Evolutionary conservation across 2,797 vertebrate species (phyloP), one percentile per base, ranked within the genome.

Genomic region (Leptatherina wallacei): DNA sequence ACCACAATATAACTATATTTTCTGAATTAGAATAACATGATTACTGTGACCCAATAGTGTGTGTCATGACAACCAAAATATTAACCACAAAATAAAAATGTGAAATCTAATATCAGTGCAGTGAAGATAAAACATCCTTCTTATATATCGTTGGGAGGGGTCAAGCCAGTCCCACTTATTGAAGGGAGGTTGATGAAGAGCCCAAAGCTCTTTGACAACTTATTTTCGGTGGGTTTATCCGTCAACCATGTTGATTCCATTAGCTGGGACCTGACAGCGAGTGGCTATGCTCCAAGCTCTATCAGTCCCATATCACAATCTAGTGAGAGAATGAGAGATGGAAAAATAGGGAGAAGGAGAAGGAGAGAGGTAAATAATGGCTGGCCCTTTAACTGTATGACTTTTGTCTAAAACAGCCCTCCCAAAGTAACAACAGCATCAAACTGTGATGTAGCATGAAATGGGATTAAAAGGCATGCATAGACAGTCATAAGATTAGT

Each of bases 241-340:
- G 86, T 95, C 94, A 94, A 83, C 89, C 85, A 82, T 81, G 92
- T 93, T 94, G 93, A 94, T 93, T 94, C 93, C 85, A 94, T 94
- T 94, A 94, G 91, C 85, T 2, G 68, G 78, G 73, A 84, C 75
- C 85, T 94, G 93, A 93, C 91, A 93, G 91, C 80, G 35, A 88
- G 88, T 83, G 84, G 88, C 84, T 79, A 76, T 66, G 85, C 84
- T 91, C 82, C 81, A 90, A 82, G 88, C 91, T 88, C 87, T 87
- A 93, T 93, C 92, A 87, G 89, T 89, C 88, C 88, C 69, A 79
- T 81, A 89, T 91, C 85, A 89, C 77, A 88, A 74, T 81, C 83
- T 67, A 49, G 72, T 52, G 32, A 78, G 67, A 82, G 82, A 74
- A 73, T 70, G 42, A 44, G 12, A 67, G 61, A 82, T 67, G 82